Base-by-base conservation (phyloP, 2,113 vertebrate species). In the Notarius lentiginosus region DNA sequence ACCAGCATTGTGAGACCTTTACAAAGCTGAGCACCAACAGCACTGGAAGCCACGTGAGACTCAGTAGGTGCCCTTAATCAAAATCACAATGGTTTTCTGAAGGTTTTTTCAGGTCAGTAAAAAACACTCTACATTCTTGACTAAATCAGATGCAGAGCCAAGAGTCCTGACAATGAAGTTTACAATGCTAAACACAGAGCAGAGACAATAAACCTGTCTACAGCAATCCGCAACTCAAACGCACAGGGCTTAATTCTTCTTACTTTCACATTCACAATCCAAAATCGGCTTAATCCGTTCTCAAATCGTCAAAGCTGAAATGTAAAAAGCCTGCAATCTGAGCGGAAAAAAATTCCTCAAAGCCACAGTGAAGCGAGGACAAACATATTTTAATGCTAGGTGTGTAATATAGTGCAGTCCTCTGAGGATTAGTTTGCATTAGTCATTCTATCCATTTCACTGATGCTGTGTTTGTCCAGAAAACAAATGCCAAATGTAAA, bases 1-100 rank as follows among this genome's bases (percentile, higher is more conserved):
- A 95, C 93, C 90, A 86, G 91, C 91, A 90, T 91, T 92, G 92
- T 90, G 87, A 63, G 60, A 88, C 84, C 88, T 90, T 91, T 92
- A 88, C 91, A 84, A 88, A 92, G 88, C 81, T 7, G 14, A 34
- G n/a, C 72, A 83, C 27, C 1, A 88, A 89, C 55, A 68, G 79
- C 87, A 63, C 51, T 72, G 73, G 80, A 58, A 87, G 88, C 79
- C 58, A 53, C 47, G 34, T 14, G 79, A 41, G 86, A 84, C 49
- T 20, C 72, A 68, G 81, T 85, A 88, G 47, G 76, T 85, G 87
- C 83, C 84, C 89, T 90, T 68, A 72, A 84, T 79, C 83, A 49
- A 86, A 87, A 90, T 51, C 73, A 79, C 85, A 87, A 76, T 86
- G 61, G n/a, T 84, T 79, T 86, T 66, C 70, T 49, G 66, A 24